phyloP scores from a whole-genome alignment of 2,888 invertebrate species.

The Lasioglossum figueresi region DNA sequence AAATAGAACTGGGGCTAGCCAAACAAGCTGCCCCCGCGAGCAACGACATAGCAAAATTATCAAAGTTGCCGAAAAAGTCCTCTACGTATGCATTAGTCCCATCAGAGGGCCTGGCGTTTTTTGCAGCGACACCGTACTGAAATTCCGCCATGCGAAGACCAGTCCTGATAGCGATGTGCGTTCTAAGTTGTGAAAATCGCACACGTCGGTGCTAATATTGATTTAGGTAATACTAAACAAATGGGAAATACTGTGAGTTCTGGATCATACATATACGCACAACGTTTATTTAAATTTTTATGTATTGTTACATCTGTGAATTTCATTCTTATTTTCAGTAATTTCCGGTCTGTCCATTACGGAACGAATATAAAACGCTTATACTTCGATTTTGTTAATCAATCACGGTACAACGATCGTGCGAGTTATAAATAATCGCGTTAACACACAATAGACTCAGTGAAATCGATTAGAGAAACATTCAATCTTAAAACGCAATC shows the following conservation, averaged over 20 bases:
- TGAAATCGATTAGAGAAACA: constrained; percentile 39
- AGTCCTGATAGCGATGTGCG: too few species aligned
- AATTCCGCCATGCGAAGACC: too few species aligned
- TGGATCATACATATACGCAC: not conserved
- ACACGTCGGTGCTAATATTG: too few species aligned
- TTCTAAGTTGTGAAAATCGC: too few species aligned
- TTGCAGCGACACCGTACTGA: too few species aligned
- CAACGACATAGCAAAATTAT: too few species aligned
- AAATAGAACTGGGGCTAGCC: too few species aligned
- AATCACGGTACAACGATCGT: constrained; percentile 26
- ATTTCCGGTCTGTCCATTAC: not conserved
- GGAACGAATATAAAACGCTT: not conserved
- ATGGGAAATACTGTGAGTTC: not conserved
- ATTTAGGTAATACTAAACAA: not conserved
- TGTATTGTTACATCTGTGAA: not conserved
- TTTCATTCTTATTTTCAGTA: not conserved
- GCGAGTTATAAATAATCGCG: constrained; percentile 46
- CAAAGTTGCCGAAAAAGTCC: too few species aligned
- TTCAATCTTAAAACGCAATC: constrained; percentile 37
- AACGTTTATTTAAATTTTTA: not conserved
- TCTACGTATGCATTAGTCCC: too few species aligned
- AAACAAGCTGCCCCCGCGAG: too few species aligned
- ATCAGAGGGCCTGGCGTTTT: too few species aligned
- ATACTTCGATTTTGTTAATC: not conserved
- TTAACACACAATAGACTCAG: constrained; percentile 51